Base-by-base conservation (phyloP, 2,888 invertebrate genomes). In the Arctia plantaginis region DNA sequence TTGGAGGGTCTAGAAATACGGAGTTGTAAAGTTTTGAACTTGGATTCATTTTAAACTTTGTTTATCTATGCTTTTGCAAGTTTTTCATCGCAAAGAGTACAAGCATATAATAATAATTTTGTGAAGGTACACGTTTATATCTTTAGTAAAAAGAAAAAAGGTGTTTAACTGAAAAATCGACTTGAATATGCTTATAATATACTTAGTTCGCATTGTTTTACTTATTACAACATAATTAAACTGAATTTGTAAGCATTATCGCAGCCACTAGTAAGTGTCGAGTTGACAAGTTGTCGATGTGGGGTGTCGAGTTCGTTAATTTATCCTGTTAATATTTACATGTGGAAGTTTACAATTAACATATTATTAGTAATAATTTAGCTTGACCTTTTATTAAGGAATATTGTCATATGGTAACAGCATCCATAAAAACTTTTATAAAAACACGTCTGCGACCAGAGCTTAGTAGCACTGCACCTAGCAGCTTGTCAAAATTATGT, bases 1-100 rank as follows among this genome's bases (percentile, higher is more conserved):
- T 83, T 65, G 41, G 69, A 75, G 41, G 18, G 41, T 65, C 83
- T 81, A 88, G 87, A 85, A 87, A 85, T 3, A 27, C 59, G 27
- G 1, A 59, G 0, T 55, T 55, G 13, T 12, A 41, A 41, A 41
- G 41, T 39, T 39, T 10, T 44, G 12, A 44, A 44, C 12, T 55
- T n/a, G n/a, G 55, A 51, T 20, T 20, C 51, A 3, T 23, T n/a
- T 55, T 8, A n/a, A 41, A 41, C 51, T n/a, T 10, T 55, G n/a
- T n/a, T 55, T n/a, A 12, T 3, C 0, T 55, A n/a, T n/a, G n/a
- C 51, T 55, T 55, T 55, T 44, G 8, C 4, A 6, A 39, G 12
- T 2, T 6, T 47, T 47, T 47, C 20, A 20, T 47, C 20, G 20
- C 7, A 47, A 47, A 20, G 8, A 41, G 12, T n/a, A 41, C 12